These are phyloP conservation scores for Drosophila serrata DNA, from an alignment of 1,140 invertebrate species.

Conservation along the genomic window DNA sequence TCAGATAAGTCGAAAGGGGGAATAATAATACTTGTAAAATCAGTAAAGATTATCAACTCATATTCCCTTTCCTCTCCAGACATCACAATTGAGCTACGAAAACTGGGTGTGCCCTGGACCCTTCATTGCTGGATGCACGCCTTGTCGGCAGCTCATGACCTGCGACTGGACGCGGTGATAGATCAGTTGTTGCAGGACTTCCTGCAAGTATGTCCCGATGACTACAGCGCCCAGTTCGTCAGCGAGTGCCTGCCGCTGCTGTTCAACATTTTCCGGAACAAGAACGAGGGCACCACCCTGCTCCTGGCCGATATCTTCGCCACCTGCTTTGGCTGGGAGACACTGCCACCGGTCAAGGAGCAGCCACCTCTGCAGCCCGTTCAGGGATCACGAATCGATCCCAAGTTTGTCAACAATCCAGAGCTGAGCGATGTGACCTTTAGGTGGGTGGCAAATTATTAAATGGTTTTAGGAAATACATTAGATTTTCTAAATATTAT, in stretches of 20 bases:
- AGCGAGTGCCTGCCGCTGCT: slow-evolving; percentile 95
- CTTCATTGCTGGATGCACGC: slow-evolving; percentile 96
- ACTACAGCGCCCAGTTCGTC: slow-evolving; percentile 95
- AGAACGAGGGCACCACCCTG: slow-evolving; percentile 95
- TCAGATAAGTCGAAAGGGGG: not conserved
- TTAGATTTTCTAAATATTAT: too few species aligned
- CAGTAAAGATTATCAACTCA: too few species aligned
- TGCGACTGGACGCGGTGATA: slow-evolving; percentile 93
- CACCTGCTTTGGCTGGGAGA: slow-evolving; percentile 94
- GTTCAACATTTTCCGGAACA: slow-evolving; percentile 95
- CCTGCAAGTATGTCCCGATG: slow-evolving; percentile 93
- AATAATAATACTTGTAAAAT: not conserved
- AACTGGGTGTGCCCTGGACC: slow-evolving; percentile 94
- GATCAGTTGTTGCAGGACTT: slow-evolving; percentile 96
- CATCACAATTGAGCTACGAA: slow-evolving; percentile 93
- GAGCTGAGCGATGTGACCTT: slow-evolving; percentile 96
- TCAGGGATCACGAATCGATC: slow-evolving; percentile 92
- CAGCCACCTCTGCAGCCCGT: slow-evolving; percentile 88
- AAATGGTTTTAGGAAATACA: not conserved
- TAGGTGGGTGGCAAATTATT: slow-evolving; percentile 78
- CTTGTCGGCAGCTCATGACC: slow-evolving; percentile 93
- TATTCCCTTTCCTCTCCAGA: slow-evolving; percentile 86
- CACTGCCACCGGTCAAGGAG: slow-evolving; percentile 92
- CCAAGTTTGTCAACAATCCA: slow-evolving; percentile 96
- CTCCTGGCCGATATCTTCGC: slow-evolving; percentile 95